phyloP scores from a whole-genome alignment of 2,888 invertebrate genomes.

The Lamellibrachia columna region DNA sequence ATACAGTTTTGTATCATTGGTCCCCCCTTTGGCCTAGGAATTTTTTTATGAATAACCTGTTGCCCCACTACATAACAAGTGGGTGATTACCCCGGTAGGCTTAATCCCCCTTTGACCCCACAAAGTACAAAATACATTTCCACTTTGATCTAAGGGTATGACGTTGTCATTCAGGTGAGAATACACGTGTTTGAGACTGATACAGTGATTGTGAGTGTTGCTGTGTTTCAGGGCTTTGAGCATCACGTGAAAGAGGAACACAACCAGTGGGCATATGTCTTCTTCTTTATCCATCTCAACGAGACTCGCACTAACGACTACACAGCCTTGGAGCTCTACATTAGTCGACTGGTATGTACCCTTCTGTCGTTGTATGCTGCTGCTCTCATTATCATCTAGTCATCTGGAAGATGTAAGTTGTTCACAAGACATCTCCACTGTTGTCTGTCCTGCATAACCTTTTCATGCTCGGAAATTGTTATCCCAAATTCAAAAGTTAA shows the following conservation, averaged over 20 bases:
- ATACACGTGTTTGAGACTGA: no score
- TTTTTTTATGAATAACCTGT: no score
- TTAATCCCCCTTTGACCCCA: no score
- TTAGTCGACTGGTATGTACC: slow-evolving; percentile 54
- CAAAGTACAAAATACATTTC: no score
- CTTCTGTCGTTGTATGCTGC: not conserved
- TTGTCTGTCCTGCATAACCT: no score
- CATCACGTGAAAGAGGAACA: slow-evolving; percentile 63
- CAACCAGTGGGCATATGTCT: slow-evolving; percentile 65
- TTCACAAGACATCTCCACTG: no score
- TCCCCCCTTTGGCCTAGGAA: not conserved
- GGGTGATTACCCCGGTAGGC: no score
- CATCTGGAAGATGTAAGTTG: not conserved
- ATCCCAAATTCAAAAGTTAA: no score
- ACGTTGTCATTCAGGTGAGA: no score
- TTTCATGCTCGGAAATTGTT: no score
- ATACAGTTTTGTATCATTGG: not conserved
- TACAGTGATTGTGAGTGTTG: not conserved
- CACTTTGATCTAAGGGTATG: no score
- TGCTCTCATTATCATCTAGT: not conserved
- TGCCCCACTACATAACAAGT: no score
- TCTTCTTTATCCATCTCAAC: slow-evolving; percentile 65
- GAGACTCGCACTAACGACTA: slow-evolving; percentile 64
- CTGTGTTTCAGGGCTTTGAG: slow-evolving; percentile 57
- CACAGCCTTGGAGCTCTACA: slow-evolving; percentile 61